Conservation (phyloP, 1,140 invertebrate species). For the Bombus balteatus region DNA sequence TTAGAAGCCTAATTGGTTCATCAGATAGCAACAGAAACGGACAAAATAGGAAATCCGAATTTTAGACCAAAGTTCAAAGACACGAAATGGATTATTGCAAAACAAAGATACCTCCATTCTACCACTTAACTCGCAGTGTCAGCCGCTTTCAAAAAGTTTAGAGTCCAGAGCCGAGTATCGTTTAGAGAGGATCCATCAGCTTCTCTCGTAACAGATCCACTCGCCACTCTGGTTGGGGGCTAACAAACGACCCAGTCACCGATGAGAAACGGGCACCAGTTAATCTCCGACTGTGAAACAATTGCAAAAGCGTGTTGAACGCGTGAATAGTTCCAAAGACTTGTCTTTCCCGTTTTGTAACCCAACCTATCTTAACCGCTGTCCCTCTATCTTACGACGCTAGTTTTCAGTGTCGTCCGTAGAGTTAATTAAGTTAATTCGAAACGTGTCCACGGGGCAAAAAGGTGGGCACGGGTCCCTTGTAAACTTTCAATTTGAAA, state of each 20-base stretch:
- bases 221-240: background rate
- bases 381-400: background rate
- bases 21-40: too few species aligned
- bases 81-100: too few species aligned
- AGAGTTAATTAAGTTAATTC: constrained; percentile 61
- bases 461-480: background rate
- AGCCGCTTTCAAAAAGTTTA: background rate
- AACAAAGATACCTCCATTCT: too few species aligned
- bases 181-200: background rate
- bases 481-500: constrained; percentile 56
- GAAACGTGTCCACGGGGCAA: constrained; percentile 12
- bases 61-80: too few species aligned
- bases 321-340: background rate
- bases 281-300: constrained; percentile 1
- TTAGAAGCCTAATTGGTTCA: too few species aligned
- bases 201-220: constrained; percentile 2
- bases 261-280: constrained; percentile 16
- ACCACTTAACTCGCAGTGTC: background rate
- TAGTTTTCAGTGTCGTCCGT: background rate
- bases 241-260: constrained; percentile 17
- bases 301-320: background rate
- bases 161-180: background rate
- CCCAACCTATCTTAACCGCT: too few species aligned
- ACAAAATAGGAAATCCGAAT: too few species aligned
- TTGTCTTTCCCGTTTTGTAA: background rate